phyloP scores from a whole-genome alignment of 2,888 invertebrate genomes.

The Poecilus cupreus region DNA sequence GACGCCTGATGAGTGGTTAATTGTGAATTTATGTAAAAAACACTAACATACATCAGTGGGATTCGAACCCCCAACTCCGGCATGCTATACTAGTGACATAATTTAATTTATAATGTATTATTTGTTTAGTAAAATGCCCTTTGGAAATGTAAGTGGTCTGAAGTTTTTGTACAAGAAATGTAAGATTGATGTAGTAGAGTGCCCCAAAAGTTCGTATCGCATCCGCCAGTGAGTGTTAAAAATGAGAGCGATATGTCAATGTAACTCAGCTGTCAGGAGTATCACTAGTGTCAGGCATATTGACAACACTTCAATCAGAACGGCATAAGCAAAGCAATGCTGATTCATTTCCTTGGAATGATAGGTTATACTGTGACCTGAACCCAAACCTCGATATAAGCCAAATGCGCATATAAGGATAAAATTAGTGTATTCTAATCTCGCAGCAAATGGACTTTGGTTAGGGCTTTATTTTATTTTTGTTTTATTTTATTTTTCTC shows the following conservation, averaged over 20 bases:
- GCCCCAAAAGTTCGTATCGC: background rate
- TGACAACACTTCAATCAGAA: background rate
- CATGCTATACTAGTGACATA: too few species aligned
- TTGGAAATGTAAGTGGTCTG: too few species aligned
- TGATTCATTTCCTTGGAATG: conserved; percentile 55
- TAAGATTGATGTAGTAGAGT: background rate
- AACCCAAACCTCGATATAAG: conserved; percentile 40
- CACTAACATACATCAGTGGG: too few species aligned
- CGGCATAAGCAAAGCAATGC: conserved; percentile 37
- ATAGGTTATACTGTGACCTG: conserved; percentile 51
- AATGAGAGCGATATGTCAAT: conserved; percentile 12
- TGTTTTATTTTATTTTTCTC: conserved; percentile 42
- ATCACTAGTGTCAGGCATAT: too few species aligned
- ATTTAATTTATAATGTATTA: too few species aligned
- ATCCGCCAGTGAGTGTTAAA: background rate
- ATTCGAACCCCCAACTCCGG: too few species aligned
- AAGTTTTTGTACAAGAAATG: too few species aligned
- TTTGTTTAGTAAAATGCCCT: too few species aligned
- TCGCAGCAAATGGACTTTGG: conserved; percentile 30
- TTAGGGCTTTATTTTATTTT: conserved; percentile 40
- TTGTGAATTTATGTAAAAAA: too few species aligned
- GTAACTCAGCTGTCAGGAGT: background rate
- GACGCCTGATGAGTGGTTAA: too few species aligned
- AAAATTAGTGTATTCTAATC: conserved; percentile 40
- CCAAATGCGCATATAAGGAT: conserved; percentile 50